Base-by-base conservation (phyloP, 2,797 vertebrate species). In the Labeo calbasu region DNA sequence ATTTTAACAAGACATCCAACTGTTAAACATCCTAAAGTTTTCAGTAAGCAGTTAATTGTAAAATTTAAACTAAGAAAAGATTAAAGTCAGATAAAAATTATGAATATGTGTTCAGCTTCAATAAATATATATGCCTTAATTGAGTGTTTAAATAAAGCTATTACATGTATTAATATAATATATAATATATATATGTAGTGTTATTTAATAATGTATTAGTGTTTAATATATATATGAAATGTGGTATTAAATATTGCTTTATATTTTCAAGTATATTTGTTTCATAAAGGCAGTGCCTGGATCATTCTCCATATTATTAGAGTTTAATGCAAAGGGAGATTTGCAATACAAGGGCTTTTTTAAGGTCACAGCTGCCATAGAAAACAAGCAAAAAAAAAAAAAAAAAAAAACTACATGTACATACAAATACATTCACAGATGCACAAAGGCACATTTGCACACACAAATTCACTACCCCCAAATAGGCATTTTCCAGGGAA, bases 341-440 rank as follows among this genome's bases (percentile, higher is more conserved):
- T 77, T 32, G 21, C 68, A 69, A 86, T 51, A 70, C 32, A 71
- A 59, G 19, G 59, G 75, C 84, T 14, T 32, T 65, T 77, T 82
- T 59, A 84, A 79, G 78, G 77, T 88, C 82, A 88, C 81, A 85
- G 80, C 86, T 85, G 84, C 72, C 59, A 69, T n/a, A 53, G 25
- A 65, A 76, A 76, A 81, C 51, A 77, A 25, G 11, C 9, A 14
- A 2, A 15, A 68, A 25, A 25, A 28, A 1, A 1, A 25, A 5
- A 59, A 15, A 68, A 25, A 14, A 25, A 6, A 59, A 59, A 79
- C 40, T 8, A 59, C 61, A 69, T 53, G 76, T 7, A 40, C 25
- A 59, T 23, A 55, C 40, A 61, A 40, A 28, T 57, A 53, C 11
- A 59, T 23, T 59, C n/a, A 59, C 15, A 46, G 9, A 79, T 43